Base-by-base conservation (phyloP, 2,888 invertebrate genomes). In the Holacanthella duospinosa region DNA sequence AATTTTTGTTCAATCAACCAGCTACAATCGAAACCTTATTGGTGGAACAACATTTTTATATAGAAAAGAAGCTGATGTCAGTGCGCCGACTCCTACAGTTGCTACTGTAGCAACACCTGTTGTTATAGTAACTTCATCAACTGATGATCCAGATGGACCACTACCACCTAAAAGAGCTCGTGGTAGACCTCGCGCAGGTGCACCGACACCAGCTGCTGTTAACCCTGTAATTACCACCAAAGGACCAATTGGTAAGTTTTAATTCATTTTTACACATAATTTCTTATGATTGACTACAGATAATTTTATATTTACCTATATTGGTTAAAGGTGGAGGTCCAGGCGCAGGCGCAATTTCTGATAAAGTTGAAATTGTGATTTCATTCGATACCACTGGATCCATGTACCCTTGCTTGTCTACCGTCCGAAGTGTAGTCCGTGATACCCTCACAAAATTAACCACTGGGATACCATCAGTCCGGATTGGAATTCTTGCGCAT, bases 401-500 rank as follows among this genome's bases (percentile, higher is more conserved):
- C 28, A 64, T 64, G 64, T 64, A 55, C 27, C 61, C 64, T 1
- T 64, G 61, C 44, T 55, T 64, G 25, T 61, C 64, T 2, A 64
- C 64, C 2, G 64, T 64, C 1, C 58, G 64, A 1, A 44, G 56
- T n/a, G 64, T 64, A 3, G 27, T 64, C 29, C 60, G 59, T 25
- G 61, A 64, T n/a, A 64, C 61, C 3, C 29, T 64, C 25, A 55
- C 25, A 6, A 29, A n/a, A n/a, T 29, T 64, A 2, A 64, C 64
- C 1, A 29, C 53, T 1, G 48, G 28, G 2, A 64, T 64, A 25
- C 64, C 64, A 1, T 43, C 53, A 1, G 61, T 61, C 43, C 64
- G 64, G 24, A 64, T 64, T 6, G 64, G 64, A 25, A 64, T 64
- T 29, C n/a, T 64, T 3, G 64, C 64, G 16, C 64, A 64, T 25